A percentile compares a stretch with the other conserved stretches of the same genome.
Conservation (phyloP, 2,888 invertebrate genomes). For the Leptinotarsa juncta region DNA sequence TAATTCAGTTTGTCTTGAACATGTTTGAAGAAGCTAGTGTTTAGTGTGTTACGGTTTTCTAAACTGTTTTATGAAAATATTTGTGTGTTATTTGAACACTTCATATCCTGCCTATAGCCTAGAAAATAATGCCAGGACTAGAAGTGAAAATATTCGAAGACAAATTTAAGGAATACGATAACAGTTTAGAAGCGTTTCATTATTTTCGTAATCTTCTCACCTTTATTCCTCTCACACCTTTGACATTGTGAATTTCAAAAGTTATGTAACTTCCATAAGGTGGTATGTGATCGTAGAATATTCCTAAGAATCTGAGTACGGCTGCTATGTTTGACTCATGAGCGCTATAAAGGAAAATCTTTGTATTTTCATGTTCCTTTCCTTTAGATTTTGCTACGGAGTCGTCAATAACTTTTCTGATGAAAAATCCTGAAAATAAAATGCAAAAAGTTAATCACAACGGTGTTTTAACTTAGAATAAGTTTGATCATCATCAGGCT, state of each 20-base stretch:
- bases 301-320: slow-evolving; percentile 52
- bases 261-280: slow-evolving; percentile 58
- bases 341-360: slow-evolving; percentile 59
- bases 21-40: too few species aligned
- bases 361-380: slow-evolving; percentile 48
- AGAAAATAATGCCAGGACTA: too few species aligned
- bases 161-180: too few species aligned
- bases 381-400: slow-evolving; percentile 50
- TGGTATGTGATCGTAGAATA: slow-evolving; percentile 54
- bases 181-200: too few species aligned
- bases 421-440: slow-evolving; percentile 56
- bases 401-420: slow-evolving; percentile 58
- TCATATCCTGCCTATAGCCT: too few species aligned
- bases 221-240: slow-evolving; percentile 46
- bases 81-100: too few species aligned
- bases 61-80: too few species aligned
- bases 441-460: neutral
- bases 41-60: too few species aligned
- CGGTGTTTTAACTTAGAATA: too few species aligned
- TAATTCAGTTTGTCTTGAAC: too few species aligned
- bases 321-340: slow-evolving; percentile 60
- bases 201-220: slow-evolving; percentile 29
- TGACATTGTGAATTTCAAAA: slow-evolving; percentile 55
- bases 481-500: too few species aligned
- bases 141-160: neutral